phyloP scores from a whole-genome alignment of 2,888 invertebrate genomes.

The Pristionchus entomophagus region DNA sequence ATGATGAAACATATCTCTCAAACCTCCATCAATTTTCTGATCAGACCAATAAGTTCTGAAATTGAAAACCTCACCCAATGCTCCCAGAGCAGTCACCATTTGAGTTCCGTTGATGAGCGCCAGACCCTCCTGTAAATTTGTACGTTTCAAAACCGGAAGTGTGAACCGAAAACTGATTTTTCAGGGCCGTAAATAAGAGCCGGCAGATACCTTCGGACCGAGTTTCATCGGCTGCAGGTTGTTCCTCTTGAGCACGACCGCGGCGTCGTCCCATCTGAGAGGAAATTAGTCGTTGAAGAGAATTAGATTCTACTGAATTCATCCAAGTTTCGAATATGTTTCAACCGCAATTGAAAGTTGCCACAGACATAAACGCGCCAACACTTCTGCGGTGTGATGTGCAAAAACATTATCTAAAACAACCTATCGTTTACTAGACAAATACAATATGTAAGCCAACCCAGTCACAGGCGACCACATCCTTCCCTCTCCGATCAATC shows the following conservation, averaged over 20 bases:
- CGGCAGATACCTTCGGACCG: slow-evolving; percentile 81
- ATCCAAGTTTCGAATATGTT: background rate
- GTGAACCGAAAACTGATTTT: background rate
- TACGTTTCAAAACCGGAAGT: background rate
- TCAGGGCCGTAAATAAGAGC: background rate
- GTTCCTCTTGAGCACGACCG: slow-evolving; percentile 79
- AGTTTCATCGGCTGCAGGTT: slow-evolving; percentile 80
- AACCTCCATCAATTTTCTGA: no score
- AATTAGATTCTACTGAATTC: no score
- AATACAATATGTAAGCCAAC: background rate
- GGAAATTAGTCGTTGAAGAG: slow-evolving; percentile 65
- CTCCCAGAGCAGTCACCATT: slow-evolving; percentile 82
- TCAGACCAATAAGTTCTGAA: background rate
- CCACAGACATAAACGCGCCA: background rate
- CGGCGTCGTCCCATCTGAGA: slow-evolving; percentile 73
- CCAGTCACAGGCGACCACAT: slow-evolving; percentile 68
- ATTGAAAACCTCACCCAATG: slow-evolving; percentile 78
- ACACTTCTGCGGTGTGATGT: no score
- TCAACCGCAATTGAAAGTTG: background rate
- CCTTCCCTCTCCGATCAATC: slow-evolving; percentile 82
- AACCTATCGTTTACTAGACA: no score
- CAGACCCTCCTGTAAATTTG: slow-evolving; percentile 79
- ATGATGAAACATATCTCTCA: background rate
- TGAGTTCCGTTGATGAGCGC: slow-evolving; percentile 84
- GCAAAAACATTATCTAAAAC: no score